Evolutionary conservation across 1,140 invertebrate genomes (phyloP), one percentile per base, ranked within the genome.

Genomic region (Stegodyphus dumicola): DNA sequence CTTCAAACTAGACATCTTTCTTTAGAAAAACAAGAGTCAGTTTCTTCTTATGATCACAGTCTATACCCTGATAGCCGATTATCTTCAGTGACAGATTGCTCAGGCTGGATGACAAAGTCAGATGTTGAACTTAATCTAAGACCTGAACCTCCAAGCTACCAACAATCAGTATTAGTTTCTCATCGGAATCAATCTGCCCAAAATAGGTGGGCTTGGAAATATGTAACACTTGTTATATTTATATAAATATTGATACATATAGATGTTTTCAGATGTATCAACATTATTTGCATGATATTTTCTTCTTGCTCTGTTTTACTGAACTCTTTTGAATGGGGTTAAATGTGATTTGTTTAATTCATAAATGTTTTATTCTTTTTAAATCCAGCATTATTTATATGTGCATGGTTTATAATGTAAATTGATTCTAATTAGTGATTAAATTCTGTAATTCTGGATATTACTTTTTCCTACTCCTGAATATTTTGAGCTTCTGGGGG

Each of bases 191-290:
- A 80, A 18, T 64, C 33, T 11, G 10, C 54, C 6, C 70, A 17
- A 71, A 80, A 80, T 80, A 81, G 79, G 79, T 81, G 79, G 79
- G 78, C 52, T 51, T 80, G 78, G 78, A 80, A 80, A 80, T 80
- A 73, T 80, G 78, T 80, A 67, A 80, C 78, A 60, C 78, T 80
- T 71, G 78, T 81, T 81, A 73, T 81, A 10, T 81, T 69, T 65
- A 17, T 81, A 13, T 65, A 74, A 60, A 18, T 10, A 53, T 69
- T 17, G 7, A 13, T 15, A 6, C 18, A 64, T 65, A 5, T 60
- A 18, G 33, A 10, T 66, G 51, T 66, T 9, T 66, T 60, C 64
- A 48, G 6, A 33, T 64, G 11, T 7, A 64, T 64, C n/a, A 64
- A 64, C 60, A 6, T 64, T 64, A 5, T 17, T n/a, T 81, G 79